Conservation (phyloP, 1,140 invertebrate genomes). For the Helicoverpa armigera region DNA sequence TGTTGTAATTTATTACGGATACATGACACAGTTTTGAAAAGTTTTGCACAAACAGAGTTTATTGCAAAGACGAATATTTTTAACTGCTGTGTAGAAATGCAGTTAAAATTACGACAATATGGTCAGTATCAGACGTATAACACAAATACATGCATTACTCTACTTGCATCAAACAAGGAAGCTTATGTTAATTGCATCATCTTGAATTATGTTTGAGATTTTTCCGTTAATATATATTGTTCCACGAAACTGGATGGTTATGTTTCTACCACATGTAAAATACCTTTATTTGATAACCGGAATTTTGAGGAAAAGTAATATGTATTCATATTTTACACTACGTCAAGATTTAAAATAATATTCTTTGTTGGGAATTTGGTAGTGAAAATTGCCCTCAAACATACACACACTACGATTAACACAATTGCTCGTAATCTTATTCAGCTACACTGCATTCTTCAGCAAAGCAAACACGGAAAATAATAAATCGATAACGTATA, state of each 20-base stretch:
- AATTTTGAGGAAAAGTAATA: too few relatives aligned
- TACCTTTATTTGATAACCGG: too few relatives aligned
- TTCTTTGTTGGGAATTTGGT: too few relatives aligned
- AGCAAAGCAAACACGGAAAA: too few relatives aligned
- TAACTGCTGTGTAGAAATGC: not conserved
- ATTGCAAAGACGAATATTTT: conserved; percentile 5
- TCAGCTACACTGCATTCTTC: too few relatives aligned
- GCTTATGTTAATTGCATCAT: conserved; percentile 31
- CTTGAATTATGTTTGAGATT: conserved; percentile 21
- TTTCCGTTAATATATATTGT: conserved; percentile 10
- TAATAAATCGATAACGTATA: too few relatives aligned
- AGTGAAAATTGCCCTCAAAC: too few relatives aligned
- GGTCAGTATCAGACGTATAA: conserved; percentile 16
- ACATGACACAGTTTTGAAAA: not conserved
- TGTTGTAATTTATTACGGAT: conserved; percentile 16
- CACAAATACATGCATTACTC: conserved; percentile 34
- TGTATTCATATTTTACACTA: too few relatives aligned
- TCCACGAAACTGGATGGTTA: not conserved
- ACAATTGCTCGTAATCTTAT: not conserved
- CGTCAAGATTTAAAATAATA: too few relatives aligned
- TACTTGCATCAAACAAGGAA: conserved; percentile 33
- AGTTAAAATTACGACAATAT: conserved; percentile 18
- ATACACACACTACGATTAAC: not conserved
- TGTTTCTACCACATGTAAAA: not conserved
- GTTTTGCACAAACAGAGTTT: conserved; percentile 1